Conservation (phyloP, 2,797 vertebrate genomes). For the Mormyrops boulengeri region DNA sequence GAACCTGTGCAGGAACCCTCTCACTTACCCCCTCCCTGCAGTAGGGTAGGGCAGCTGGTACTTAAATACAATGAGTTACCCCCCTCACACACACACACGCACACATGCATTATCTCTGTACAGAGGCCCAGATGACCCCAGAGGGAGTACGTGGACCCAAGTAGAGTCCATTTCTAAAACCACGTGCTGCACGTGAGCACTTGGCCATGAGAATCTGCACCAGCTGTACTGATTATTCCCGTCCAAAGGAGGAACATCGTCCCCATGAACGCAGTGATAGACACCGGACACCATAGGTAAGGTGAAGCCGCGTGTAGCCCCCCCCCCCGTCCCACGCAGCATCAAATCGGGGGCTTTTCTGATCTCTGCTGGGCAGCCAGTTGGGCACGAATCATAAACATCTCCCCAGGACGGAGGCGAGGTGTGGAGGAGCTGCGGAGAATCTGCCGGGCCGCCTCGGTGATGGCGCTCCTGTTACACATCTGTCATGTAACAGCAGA, state of each 20-base stretch:
- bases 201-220: background rate
- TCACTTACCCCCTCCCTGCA: conserved; percentile 23
- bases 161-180: background rate
- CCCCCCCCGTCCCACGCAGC: background rate
- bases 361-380: background rate
- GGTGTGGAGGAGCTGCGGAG: background rate
- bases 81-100: conserved; percentile 23
- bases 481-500: background rate
- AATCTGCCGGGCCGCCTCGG: background rate
- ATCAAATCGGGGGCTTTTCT: background rate
- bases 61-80: conserved; percentile 12
- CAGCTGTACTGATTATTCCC: background rate
- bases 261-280: background rate
- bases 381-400: background rate
- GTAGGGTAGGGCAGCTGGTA: conserved; percentile 8
- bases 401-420: background rate
- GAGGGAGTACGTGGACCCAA: background rate
- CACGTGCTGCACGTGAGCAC: background rate
- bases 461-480: background rate
- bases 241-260: background rate
- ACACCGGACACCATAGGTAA: background rate
- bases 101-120: background rate
- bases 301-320: background rate
- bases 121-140: background rate
- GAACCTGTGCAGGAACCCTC: conserved; percentile 50